A percentile compares a stretch with the other conserved stretches of the same genome.
Conservation (phyloP, 2,797 vertebrate species). For the Merluccius polli region DNA sequence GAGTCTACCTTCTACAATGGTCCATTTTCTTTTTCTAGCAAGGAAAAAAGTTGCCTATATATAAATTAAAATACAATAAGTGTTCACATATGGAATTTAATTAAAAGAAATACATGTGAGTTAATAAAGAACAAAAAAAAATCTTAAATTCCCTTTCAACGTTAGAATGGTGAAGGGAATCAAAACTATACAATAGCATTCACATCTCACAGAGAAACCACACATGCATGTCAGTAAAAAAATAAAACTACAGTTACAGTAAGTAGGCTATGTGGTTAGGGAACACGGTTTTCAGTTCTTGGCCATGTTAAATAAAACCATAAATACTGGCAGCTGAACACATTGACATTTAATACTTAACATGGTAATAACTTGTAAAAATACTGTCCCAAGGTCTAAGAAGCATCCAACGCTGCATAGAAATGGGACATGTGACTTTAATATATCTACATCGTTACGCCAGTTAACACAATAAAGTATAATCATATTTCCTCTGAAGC, state of each 20-base stretch:
- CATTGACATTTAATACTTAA: not conserved
- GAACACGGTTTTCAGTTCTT: slow-evolving; percentile 17
- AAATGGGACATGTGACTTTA: slow-evolving; percentile 14
- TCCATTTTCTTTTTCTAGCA: not conserved
- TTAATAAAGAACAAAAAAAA: slow-evolving; percentile 52
- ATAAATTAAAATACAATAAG: too few relatives aligned
- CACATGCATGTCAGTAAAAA: slow-evolving; percentile 38
- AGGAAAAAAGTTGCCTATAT: not conserved
- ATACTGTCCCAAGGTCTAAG: slow-evolving; percentile 27
- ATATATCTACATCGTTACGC: slow-evolving; percentile 30
- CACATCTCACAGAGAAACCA: slow-evolving; percentile 42
- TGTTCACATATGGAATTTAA: slow-evolving; percentile 64
- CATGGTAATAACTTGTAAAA: slow-evolving; percentile 22
- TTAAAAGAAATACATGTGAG: slow-evolving; percentile 55
- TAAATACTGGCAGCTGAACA: not conserved
- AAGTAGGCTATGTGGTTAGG: slow-evolving; percentile 14
- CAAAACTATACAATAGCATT: slow-evolving; percentile 41
- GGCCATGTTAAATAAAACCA: not conserved
- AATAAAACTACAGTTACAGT: slow-evolving; percentile 33
- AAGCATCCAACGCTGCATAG: slow-evolving; percentile 9
- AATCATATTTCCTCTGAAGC: slow-evolving; percentile 34
- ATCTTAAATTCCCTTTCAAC: slow-evolving; percentile 20
- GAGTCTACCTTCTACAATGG: not conserved
- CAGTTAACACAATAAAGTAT: slow-evolving; percentile 16
- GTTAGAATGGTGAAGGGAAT: slow-evolving; percentile 9